These are phyloP conservation scores for Psammodynastes pulverulentus DNA, from an alignment of 2,113 vertebrate species.

Conservation along the genomic window DNA sequence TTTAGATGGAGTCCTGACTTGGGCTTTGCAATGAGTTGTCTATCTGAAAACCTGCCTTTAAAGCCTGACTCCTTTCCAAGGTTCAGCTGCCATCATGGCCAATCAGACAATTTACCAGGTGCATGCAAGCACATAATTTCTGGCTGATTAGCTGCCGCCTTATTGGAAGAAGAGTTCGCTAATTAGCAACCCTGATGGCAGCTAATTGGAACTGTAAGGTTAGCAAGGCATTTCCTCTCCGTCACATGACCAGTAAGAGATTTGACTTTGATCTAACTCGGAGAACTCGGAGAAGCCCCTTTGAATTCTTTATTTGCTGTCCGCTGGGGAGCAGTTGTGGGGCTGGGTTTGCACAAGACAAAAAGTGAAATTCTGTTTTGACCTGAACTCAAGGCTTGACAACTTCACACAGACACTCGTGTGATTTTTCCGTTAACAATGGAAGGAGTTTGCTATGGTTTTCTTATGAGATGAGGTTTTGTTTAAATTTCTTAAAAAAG, in stretches of 20 bases:
- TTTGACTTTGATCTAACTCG: neutral
- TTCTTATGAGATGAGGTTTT: neutral
- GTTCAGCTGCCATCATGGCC: neutral
- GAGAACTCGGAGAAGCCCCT: neutral
- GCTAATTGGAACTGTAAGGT: neutral
- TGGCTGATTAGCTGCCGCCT: neutral
- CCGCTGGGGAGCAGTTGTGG: neutral
- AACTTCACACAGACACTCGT: neutral
- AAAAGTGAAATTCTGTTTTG: neutral
- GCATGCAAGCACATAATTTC: neutral
- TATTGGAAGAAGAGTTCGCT: neutral
- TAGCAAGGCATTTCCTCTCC: neutral
- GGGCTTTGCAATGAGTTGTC: constrained; percentile 52
- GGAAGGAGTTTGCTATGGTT: neutral
- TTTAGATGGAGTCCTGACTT: constrained; percentile 64
- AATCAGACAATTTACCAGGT: neutral
- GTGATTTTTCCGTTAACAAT: neutral
- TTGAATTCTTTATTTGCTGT: neutral
- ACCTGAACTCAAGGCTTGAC: neutral
- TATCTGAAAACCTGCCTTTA: constrained; percentile 44
- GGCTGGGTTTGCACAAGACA: neutral
- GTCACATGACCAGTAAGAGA: neutral
- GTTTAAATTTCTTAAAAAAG: neutral
- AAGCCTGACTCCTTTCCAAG: constrained; percentile 24
- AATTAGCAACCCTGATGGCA: neutral